These are phyloP conservation scores for Cichladusa arquata DNA, from an alignment of 2,113 vertebrate species.

Conservation along the genomic window DNA sequence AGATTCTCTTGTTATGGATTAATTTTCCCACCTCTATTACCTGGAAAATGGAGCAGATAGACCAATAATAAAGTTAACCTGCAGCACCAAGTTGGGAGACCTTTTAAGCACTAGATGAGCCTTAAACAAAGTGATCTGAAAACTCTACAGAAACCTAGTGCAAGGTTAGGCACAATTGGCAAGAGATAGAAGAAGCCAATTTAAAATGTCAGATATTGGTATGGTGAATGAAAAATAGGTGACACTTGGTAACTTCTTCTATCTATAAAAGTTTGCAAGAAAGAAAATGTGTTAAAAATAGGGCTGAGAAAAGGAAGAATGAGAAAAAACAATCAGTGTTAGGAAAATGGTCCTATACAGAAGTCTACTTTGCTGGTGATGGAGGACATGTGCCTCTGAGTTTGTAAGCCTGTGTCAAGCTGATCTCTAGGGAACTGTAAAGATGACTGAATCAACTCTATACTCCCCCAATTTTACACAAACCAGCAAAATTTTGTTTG, in stretches of 20 bases:
- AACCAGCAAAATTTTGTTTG: background rate
- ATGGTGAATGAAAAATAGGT: background rate
- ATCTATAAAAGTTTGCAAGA: background rate
- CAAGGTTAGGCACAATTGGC: background rate
- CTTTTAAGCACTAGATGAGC: background rate
- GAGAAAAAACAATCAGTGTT: background rate
- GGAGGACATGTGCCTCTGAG: background rate
- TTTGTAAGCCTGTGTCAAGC: background rate
- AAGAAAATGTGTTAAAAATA: background rate
- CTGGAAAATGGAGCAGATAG: background rate
- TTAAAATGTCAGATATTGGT: background rate
- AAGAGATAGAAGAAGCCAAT: background rate
- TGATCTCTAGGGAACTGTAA: background rate
- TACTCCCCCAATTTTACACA: background rate
- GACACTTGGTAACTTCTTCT: background rate
- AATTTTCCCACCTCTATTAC: background rate
- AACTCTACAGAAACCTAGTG: background rate
- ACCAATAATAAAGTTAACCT: background rate
- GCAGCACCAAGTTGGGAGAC: background rate
- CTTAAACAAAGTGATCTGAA: background rate
- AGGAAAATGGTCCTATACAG: background rate
- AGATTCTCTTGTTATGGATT: background rate
- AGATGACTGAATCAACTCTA: background rate
- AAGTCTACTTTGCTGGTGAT: background rate
- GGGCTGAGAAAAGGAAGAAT: background rate